phyloP scores from a whole-genome alignment of 2,888 invertebrate species.

The Taphrorychus bicolor region DNA sequence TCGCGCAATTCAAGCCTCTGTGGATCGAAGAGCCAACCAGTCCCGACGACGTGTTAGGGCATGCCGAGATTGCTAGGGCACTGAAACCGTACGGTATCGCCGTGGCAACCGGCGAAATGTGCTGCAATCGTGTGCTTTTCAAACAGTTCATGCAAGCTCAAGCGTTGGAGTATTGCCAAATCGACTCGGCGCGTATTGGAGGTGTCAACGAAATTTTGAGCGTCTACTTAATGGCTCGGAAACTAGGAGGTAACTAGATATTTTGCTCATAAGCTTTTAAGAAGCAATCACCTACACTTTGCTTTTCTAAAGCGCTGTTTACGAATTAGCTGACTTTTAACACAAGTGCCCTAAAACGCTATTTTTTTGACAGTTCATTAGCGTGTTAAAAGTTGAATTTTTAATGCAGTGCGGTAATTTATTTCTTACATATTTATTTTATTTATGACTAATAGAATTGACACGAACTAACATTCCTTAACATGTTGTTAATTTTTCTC shows the following conservation, averaged over 20 bases:
- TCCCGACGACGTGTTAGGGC: slow-evolving; percentile 90
- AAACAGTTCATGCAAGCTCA: slow-evolving; percentile 86
- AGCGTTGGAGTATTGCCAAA: slow-evolving; percentile 87
- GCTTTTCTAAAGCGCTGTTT: too few relatives aligned
- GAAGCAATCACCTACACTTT: not conserved
- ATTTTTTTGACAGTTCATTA: too few relatives aligned
- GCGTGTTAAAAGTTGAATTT: too few relatives aligned
- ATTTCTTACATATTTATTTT: too few relatives aligned
- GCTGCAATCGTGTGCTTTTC: slow-evolving; percentile 90
- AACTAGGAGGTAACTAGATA: slow-evolving; percentile 79
- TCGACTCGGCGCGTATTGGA: slow-evolving; percentile 88
- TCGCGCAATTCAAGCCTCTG: slow-evolving; percentile 75
- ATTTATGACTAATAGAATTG: too few relatives aligned
- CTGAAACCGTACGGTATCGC: slow-evolving; percentile 77
- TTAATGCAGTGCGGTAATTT: not conserved
- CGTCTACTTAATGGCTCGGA: slow-evolving; percentile 89
- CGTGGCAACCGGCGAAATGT: slow-evolving; percentile 93
- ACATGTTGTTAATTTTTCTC: slow-evolving; percentile 2
- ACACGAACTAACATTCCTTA: not conserved
- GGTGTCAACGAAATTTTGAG: slow-evolving; percentile 88
- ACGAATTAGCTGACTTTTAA: too few relatives aligned
- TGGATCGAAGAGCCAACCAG: slow-evolving; percentile 97
- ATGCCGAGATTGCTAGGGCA: slow-evolving; percentile 78
- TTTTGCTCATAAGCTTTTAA: too few relatives aligned
- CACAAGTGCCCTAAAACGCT: too few relatives aligned